phyloP scores from a whole-genome alignment of 2,888 invertebrate species.

The Oasisia sp. region DNA sequence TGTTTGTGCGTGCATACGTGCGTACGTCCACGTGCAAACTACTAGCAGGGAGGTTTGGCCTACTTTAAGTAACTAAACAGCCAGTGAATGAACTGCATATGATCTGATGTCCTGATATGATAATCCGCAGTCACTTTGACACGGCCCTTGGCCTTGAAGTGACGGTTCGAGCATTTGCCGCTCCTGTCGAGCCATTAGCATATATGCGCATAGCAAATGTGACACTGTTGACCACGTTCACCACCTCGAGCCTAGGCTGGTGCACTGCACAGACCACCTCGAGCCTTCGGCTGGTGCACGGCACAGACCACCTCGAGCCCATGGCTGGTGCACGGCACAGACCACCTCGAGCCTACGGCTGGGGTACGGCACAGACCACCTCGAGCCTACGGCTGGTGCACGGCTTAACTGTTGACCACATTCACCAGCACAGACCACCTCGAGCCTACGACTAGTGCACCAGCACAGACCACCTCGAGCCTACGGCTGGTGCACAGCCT shows the following conservation, averaged over 20 bases:
- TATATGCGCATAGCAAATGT: slow-evolving; percentile 6
- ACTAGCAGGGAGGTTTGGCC: no score
- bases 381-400: neutral
- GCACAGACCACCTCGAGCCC: neutral
- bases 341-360: neutral
- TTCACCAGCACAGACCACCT: no score
- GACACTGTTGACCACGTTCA: neutral
- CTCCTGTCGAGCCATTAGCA: neutral
- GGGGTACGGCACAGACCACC: neutral
- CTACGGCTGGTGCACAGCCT: neutral
- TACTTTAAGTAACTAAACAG: no score
- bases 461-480: neutral
- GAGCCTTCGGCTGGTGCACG: neutral
- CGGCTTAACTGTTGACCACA: neutral
- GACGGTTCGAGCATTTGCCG: neutral
- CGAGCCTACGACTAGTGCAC: no score
- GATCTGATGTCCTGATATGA: no score
- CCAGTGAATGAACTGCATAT: no score
- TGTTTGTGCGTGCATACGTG: no score
- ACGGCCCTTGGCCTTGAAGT: neutral
- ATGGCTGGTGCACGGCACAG: neutral
- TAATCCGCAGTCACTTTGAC: no score
- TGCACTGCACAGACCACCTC: neutral
- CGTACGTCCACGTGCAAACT: no score
- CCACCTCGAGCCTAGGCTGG: neutral